Evolutionary conservation across 2,113 vertebrate species (phyloP), one percentile per base, ranked within the genome.

Genomic region (Athene cunicularia): DNA sequence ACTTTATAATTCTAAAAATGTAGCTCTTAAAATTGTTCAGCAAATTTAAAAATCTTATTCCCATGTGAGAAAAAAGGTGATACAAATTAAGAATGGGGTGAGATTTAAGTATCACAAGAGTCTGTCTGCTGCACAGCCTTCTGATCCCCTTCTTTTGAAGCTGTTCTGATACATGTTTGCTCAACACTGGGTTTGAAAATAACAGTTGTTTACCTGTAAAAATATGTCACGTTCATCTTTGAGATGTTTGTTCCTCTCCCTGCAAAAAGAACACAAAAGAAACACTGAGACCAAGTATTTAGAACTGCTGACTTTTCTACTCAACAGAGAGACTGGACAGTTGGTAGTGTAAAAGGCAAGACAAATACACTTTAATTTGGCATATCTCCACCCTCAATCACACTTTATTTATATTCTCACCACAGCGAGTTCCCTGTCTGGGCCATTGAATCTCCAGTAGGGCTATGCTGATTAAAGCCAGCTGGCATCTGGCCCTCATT

Each of bases 171-270:
- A 28, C 3, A 7, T 62, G n/a, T 56, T 43, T 82, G 33, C 21
- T 60, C 53, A 86, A 75, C 14, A 68, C 1, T 30, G 3, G 14
- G 15, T 43, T 88, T 86, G 58, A 68, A 93, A 94, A 66, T 17
- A 58, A 33, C 11, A 43, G 20, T 43, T 55, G 12, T 53, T 76
- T 97, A 98, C 98, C 98, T 98, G 98, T 49, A 98, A 98, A 96
- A 94, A 95, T 58, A 99, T 97, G 94, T 99, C 99, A 62, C 94
- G 96, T 94, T 99, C 99, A 75, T 99, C 99, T 94, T 98, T 98
- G 75, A 99, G 98, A 88, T 99, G 98, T 88, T 99, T 99, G 98
- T 99, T 99, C 97, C 99, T 99, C 98, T 99, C 99, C 98, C 99
- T 99, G 95, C 12, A 95, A 89, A 72, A 23, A 70, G 55, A 63